phyloP scores from a whole-genome alignment of 2,888 invertebrate species.

The Cacoxenus indagator region DNA sequence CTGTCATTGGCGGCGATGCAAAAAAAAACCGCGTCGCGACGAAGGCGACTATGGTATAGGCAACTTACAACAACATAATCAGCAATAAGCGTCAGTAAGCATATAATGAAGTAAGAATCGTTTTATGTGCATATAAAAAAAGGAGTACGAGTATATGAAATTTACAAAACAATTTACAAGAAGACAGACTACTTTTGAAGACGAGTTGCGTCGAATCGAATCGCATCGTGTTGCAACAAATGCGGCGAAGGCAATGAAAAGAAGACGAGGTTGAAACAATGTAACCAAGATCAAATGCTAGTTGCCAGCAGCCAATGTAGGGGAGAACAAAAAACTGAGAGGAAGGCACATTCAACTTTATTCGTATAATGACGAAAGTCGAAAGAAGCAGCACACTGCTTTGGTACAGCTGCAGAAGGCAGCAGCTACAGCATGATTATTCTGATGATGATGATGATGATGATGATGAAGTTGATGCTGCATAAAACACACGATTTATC shows the following conservation, averaged over 20 bases:
- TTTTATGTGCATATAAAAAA: not conserved
- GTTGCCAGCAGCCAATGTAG: constrained; percentile 59
- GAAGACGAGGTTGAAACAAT: not conserved
- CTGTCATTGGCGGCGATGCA: constrained; percentile 9
- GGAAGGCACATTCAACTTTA: not conserved
- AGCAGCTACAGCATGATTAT: not conserved
- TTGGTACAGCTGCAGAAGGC: not conserved
- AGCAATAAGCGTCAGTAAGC: constrained; percentile 2
- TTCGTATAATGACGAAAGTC: constrained; percentile 2
- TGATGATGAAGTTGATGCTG: constrained; percentile 4
- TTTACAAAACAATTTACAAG: constrained; percentile 67
- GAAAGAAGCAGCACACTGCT: not conserved
- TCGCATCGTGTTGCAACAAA: not conserved
- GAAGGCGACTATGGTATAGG: not conserved
- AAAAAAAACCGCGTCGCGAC: not conserved
- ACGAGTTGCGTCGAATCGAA: not conserved
- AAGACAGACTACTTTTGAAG: constrained; percentile 22
- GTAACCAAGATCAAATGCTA: constrained; percentile 51
- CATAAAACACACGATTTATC: constrained; percentile 5
- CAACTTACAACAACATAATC: constrained; percentile 17
- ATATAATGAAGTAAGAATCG: constrained; percentile 11
- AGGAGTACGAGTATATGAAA: constrained; percentile 52
- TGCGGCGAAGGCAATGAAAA: not conserved
- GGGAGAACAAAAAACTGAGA: no score
- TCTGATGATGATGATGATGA: not conserved